Conservation (phyloP, 2,797 vertebrate species). For the Micromesistius poutassou region DNA sequence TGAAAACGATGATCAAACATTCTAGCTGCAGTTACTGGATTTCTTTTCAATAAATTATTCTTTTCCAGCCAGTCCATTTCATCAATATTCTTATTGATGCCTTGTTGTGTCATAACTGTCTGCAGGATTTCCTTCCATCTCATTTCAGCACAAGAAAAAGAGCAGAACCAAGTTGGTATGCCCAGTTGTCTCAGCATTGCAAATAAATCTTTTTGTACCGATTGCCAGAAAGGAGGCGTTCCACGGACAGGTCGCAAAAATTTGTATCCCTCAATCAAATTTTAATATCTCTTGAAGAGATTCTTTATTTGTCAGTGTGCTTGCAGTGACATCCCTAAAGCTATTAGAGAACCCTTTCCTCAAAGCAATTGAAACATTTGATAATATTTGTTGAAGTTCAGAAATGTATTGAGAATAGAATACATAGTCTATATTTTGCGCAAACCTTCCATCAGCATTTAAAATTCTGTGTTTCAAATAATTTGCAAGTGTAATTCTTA, state of each 20-base stretch:
- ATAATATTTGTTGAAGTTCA: constrained; percentile 9
- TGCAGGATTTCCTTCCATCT: constrained; percentile 20
- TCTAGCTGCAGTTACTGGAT: too few relatives aligned
- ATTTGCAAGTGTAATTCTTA: not conserved
- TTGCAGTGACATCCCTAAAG: not conserved
- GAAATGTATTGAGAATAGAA: constrained; percentile 14
- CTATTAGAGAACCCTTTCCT: not conserved
- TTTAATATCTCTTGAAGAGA: not conserved
- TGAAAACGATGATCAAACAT: constrained; percentile 24
- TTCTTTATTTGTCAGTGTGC: not conserved
- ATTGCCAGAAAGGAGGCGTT: too few relatives aligned
- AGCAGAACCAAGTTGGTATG: too few relatives aligned
- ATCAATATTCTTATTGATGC: not conserved
- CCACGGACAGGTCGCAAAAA: too few relatives aligned
- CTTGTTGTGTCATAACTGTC: not conserved
- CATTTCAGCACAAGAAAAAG: constrained; percentile 10
- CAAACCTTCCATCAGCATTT: constrained; percentile 14
- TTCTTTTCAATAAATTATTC: too few relatives aligned
- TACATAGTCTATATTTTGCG: not conserved
- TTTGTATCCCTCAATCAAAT: not conserved
- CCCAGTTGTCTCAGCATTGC: not conserved
- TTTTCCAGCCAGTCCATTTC: constrained; percentile 17
- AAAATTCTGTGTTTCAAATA: constrained; percentile 12
- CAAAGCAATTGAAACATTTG: too few relatives aligned
- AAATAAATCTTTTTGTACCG: too few relatives aligned